These are phyloP conservation scores for Tipula unca DNA, from an alignment of 2,888 invertebrate species.

Conservation along the genomic window DNA sequence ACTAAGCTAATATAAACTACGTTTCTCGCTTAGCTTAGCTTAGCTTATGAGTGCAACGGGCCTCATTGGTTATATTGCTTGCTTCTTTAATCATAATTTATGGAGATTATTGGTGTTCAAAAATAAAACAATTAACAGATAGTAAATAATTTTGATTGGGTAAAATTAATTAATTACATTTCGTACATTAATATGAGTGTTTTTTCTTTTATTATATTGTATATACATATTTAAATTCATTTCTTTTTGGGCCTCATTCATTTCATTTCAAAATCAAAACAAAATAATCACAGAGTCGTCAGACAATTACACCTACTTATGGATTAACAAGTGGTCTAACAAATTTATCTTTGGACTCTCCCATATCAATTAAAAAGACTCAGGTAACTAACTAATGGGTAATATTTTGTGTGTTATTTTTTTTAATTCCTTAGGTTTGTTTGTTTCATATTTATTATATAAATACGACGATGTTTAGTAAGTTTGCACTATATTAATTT, in stretches of 20 bases:
- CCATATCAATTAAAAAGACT: constrained; percentile 39
- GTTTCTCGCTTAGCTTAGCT: too few species aligned
- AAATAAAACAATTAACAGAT: too few species aligned
- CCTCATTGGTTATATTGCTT: too few species aligned
- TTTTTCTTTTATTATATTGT: background rate
- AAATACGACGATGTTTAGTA: background rate
- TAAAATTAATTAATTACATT: background rate
- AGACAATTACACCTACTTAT: constrained; percentile 40
- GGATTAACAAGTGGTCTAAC: constrained; percentile 39
- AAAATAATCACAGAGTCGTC: constrained; percentile 34
- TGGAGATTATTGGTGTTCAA: too few species aligned
- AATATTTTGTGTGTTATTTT: background rate
- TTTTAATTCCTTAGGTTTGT: background rate
- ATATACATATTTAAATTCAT: background rate
- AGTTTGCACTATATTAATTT: background rate
- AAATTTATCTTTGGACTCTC: constrained; percentile 39
- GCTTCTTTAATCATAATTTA: too few species aligned
- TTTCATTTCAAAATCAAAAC: constrained; percentile 16
- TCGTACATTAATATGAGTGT: background rate
- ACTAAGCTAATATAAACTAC: too few species aligned
- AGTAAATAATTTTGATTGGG: background rate
- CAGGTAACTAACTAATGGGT: constrained; percentile 38
- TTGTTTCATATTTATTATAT: background rate
- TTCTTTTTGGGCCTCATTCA: background rate
- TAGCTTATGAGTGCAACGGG: too few species aligned